phyloP scores from a whole-genome alignment of 2,888 invertebrate species.

The Taphrorychus bicolor region DNA sequence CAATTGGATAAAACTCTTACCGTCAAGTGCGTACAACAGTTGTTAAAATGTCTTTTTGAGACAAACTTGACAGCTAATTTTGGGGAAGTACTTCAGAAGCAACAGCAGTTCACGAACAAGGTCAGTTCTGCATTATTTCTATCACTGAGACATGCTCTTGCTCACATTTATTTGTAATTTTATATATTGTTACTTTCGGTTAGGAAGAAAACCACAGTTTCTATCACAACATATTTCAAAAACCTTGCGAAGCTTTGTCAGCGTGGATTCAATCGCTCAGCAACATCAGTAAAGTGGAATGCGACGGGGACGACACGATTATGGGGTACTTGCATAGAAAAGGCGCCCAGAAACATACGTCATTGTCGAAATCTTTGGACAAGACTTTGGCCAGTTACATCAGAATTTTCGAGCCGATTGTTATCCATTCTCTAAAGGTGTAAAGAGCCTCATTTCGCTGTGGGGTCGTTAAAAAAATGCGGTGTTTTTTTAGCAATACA shows the following conservation, averaged over 20 bases:
- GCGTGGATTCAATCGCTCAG: slow-evolving; percentile 52
- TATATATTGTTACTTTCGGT: too few species aligned
- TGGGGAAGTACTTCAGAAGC: slow-evolving; percentile 51
- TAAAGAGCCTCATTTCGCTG: slow-evolving; percentile 27
- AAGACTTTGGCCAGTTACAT: slow-evolving; percentile 80
- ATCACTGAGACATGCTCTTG: too few species aligned
- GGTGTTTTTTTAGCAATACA: slow-evolving; percentile 74
- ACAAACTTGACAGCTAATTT: slow-evolving; percentile 70
- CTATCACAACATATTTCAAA: slow-evolving; percentile 57
- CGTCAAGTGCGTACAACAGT: slow-evolving; percentile 79
- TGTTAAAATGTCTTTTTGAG: slow-evolving; percentile 77
- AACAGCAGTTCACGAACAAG: background rate
- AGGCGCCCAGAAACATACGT: slow-evolving; percentile 58
- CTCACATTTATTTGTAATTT: too few species aligned
- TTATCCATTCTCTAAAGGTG: slow-evolving; percentile 90
- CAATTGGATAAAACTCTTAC: slow-evolving; percentile 72
- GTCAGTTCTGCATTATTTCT: too few species aligned
- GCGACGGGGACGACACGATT: slow-evolving; percentile 55
- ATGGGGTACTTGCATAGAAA: slow-evolving; percentile 58
- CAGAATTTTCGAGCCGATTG: slow-evolving; percentile 92
- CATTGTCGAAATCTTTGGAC: slow-evolving; percentile 61
- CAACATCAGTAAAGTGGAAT: slow-evolving; percentile 53
- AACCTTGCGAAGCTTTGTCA: slow-evolving; percentile 55
- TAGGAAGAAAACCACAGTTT: slow-evolving; percentile 48
- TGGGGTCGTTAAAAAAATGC: background rate